Evolutionary conservation across 2,888 invertebrate genomes (phyloP), one percentile per base, ranked within the genome.

Genomic region (Cryptocephalus moraei): DNA sequence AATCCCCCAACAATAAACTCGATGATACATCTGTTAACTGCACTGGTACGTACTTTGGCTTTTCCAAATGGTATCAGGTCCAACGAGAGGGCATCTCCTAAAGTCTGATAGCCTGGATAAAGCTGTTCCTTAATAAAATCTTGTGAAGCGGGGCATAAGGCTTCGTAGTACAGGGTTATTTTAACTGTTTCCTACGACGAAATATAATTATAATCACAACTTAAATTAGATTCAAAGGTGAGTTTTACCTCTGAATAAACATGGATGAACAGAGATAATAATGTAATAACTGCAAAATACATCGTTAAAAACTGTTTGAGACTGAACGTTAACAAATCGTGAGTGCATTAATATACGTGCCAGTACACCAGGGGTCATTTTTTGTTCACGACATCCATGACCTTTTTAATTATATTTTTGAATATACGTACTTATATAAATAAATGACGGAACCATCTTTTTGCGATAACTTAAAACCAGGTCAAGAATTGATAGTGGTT

Each of bases 1-100:
- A 4, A 22, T 22, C 22, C 22, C 22, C 22, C 22, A 22, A 22
- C 2, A 22, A 22, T 22, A 4, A 22, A 22, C n/a, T n/a, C n/a
- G n/a, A n/a, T n/a, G n/a, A n/a, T n/a, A n/a, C n/a, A n/a, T n/a
- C n/a, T n/a, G n/a, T n/a, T n/a, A n/a, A n/a, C n/a, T n/a, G n/a
- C n/a, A n/a, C n/a, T 22, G 22, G 6, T 49, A 48, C 55, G 48
- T 44, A 55, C 55, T 13, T 39, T 51, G 9, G 45, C 43, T 9
- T 43, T 48, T 33, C 55, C 55, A 43, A 45, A 50, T 13, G 55
- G 55, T 34, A 50, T 11, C 8, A 55, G 34, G n/a, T 55, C 50
- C 22, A 55, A 4, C 9, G 32, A 34, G 9, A 55, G 45, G 9
- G 33, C 43, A 39, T 48, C 45, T 33, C 53, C 55, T 32, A 53